Percentiles rank a stretch among this genome's conserved stretches.
phyloP scores from a whole-genome alignment of 2,888 invertebrate species.

The Euphydryas editha region DNA sequence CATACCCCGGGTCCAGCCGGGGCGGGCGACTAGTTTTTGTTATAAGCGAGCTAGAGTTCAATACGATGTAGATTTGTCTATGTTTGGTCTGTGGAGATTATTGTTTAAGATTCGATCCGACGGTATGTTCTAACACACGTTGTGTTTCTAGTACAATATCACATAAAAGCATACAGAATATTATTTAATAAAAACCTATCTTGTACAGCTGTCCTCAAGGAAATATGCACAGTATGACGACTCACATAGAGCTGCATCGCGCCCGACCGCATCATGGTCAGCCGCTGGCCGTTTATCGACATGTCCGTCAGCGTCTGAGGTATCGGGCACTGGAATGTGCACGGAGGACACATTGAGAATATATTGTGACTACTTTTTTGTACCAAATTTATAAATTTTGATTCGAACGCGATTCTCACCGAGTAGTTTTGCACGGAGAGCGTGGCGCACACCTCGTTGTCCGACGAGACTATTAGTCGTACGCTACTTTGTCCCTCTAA shows the following conservation, averaged over 20 bases:
- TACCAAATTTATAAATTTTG: neutral
- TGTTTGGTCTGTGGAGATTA: too few relatives aligned
- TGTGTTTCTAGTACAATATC: too few relatives aligned
- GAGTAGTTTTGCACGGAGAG: constrained; percentile 66
- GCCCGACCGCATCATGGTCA: constrained; percentile 70
- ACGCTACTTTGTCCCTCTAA: constrained; percentile 55
- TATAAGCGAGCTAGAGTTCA: too few relatives aligned
- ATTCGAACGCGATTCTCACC: constrained; percentile 46
- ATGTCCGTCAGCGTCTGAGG: constrained; percentile 55
- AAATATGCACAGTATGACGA: neutral
- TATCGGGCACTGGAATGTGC: constrained; percentile 65
- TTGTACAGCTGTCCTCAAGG: too few relatives aligned
- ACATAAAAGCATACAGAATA: too few relatives aligned
- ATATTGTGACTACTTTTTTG: neutral
- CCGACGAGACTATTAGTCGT: constrained; percentile 62
- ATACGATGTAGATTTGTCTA: too few relatives aligned
- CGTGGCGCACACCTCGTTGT: constrained; percentile 66
- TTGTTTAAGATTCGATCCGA: too few relatives aligned
- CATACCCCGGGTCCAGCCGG: too few relatives aligned
- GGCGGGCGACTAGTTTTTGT: too few relatives aligned
- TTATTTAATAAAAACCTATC: too few relatives aligned
- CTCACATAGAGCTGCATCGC: constrained; percentile 66
- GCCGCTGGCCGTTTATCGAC: constrained; percentile 50
- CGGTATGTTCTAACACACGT: too few relatives aligned
- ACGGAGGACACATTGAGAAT: neutral